Evolutionary conservation across 2,797 vertebrate genomes (phyloP).

Genomic region (Adelosebastes latens): DNA sequence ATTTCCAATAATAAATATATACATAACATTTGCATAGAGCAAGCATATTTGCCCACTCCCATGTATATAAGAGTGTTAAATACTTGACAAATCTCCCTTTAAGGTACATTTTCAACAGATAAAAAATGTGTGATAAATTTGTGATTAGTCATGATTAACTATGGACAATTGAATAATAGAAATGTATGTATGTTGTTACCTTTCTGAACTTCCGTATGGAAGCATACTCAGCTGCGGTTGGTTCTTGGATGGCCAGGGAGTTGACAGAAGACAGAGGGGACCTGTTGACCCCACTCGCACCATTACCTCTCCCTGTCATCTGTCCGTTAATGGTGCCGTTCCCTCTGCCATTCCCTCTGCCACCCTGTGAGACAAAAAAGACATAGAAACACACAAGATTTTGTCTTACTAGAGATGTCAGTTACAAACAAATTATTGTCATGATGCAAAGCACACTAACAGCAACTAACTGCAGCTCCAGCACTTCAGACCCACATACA

Average conservation of each 20-base stretch:
- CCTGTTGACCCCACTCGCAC: conserved; percentile 49
- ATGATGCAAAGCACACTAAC: not conserved
- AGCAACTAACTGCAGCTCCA: not conserved
- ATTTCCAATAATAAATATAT: too few species aligned
- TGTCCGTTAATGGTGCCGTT: conserved; percentile 60
- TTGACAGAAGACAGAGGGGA: conserved; percentile 69
- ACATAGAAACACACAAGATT: not conserved
- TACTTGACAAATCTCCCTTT: too few species aligned
- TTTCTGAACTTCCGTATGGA: conserved; percentile 83
- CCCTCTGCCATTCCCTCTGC: conserved; percentile 66
- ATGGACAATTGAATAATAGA: not conserved
- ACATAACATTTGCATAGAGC: too few species aligned
- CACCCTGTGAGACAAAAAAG: conserved; percentile 48
- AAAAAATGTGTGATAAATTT: too few species aligned
- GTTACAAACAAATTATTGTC: not conserved
- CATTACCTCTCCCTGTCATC: conserved; percentile 55
- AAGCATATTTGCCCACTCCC: too few species aligned
- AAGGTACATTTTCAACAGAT: too few species aligned
- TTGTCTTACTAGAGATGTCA: not conserved
- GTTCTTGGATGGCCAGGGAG: conserved; percentile 70
- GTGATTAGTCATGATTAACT: too few species aligned
- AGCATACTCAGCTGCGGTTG: conserved; percentile 78
- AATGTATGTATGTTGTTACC: conserved; percentile 41
- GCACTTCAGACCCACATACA: not conserved
- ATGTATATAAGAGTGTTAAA: too few species aligned